Conservation (phyloP, 2,113 vertebrate genomes). For the Odocoileus virginianus region DNA sequence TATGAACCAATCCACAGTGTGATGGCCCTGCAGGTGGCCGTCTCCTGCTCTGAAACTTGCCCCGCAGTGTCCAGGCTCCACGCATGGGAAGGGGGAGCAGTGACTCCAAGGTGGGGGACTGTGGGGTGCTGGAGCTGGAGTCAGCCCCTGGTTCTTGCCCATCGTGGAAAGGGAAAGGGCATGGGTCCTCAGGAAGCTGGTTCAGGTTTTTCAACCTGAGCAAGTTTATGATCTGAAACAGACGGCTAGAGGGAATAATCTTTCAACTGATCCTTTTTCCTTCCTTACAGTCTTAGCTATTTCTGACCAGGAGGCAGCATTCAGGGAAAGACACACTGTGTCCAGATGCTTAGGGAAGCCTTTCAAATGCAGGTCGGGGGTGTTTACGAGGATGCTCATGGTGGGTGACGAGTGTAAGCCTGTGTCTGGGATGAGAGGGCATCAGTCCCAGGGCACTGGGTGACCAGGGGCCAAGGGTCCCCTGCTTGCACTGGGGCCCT, state of each 20-base stretch:
- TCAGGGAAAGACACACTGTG: background rate
- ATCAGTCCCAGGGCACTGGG: rapidly evolving
- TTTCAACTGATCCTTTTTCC: background rate
- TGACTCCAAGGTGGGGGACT: background rate
- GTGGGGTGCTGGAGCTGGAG: rapidly evolving
- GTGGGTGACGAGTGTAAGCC: background rate
- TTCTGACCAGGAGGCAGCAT: background rate
- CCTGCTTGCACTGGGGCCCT: rapidly evolving
- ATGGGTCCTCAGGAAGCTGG: background rate
- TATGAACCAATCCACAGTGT: rapidly evolving
- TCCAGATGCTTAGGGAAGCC: background rate
- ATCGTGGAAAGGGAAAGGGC: background rate
- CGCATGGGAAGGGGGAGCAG: background rate
- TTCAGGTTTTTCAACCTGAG: background rate
- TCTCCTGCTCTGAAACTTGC: background rate
- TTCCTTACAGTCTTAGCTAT: background rate
- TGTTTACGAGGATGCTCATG: rapidly evolving
- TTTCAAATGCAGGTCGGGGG: background rate
- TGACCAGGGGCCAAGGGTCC: background rate
- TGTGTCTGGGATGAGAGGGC: background rate
- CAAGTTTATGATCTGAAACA: background rate
- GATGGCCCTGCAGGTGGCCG: rapidly evolving
- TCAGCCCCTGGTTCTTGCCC: background rate
- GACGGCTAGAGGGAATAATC: background rate
- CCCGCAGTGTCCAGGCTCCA: background rate